Conservation (phyloP, 2,797 vertebrate species). For the Acipenser transmontanus region DNA sequence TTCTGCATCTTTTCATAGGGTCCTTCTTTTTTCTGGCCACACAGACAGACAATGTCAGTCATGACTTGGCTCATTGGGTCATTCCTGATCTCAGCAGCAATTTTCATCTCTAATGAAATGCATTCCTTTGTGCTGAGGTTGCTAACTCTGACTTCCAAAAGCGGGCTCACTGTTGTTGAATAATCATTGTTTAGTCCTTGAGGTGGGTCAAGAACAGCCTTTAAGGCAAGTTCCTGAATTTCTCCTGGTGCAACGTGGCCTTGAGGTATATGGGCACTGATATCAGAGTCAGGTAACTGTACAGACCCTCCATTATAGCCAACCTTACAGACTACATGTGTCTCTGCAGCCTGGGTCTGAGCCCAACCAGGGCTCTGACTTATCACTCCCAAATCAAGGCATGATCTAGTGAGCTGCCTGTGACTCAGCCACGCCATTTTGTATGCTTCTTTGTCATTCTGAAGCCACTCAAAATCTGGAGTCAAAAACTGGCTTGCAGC, state of each 20-base stretch:
- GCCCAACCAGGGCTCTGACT: constrained; percentile 91
- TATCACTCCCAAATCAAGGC: constrained; percentile 79
- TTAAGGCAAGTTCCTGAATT: constrained; percentile 80
- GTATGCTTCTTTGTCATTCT: constrained; percentile 86
- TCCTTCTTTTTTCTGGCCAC: constrained; percentile 72
- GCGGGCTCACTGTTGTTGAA: constrained; percentile 79
- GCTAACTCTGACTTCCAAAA: constrained; percentile 79
- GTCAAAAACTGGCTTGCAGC: constrained; percentile 49
- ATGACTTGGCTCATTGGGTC: constrained; percentile 84
- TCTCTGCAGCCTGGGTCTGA: constrained; percentile 84
- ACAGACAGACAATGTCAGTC: constrained; percentile 75
- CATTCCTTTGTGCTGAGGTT: constrained; percentile 72
- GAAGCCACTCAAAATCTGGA: constrained; percentile 76
- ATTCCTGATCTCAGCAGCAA: constrained; percentile 75
- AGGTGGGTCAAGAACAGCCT: constrained; percentile 82
- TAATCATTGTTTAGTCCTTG: constrained; percentile 75
- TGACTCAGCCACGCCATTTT: constrained; percentile 94
- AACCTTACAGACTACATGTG: constrained; percentile 71
- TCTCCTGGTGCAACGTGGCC: constrained; percentile 81
- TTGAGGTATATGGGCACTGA: constrained; percentile 75
- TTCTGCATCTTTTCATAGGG: constrained; percentile 74
- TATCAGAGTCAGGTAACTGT: constrained; percentile 74
- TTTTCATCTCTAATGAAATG: constrained; percentile 81
- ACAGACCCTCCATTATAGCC: constrained; percentile 76
- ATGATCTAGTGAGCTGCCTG: constrained; percentile 84